A percentile compares a stretch with the other conserved stretches of the same genome.
Evolutionary conservation across 2,797 vertebrate species (phyloP).

Genomic region (Dromococcyx pavoninus): DNA sequence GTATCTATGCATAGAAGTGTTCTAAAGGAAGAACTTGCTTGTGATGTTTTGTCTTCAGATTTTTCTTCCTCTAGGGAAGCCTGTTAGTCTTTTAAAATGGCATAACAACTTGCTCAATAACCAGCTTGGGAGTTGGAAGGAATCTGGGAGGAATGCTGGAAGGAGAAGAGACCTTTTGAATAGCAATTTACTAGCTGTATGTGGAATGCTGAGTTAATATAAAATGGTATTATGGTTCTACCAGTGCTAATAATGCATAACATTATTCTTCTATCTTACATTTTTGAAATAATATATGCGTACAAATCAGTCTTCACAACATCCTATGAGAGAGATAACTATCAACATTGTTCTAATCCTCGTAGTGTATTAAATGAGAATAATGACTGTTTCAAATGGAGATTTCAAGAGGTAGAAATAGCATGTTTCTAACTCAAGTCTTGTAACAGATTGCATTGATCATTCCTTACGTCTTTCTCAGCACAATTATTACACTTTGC

Average conservation of each 20-base stretch:
- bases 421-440: background rate
- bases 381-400: background rate
- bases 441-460: background rate
- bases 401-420: background rate
- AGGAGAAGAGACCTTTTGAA: conserved; percentile 17
- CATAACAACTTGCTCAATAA: conserved; percentile 30
- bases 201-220: conserved; percentile 4
- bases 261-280: conserved; percentile 21
- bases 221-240: background rate
- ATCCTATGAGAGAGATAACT: conserved; percentile 14
- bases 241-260: conserved; percentile 12
- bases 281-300: background rate
- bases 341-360: conserved; percentile 15
- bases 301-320: background rate
- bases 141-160: background rate
- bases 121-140: background rate
- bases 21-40: conserved; percentile 1
- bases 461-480: background rate
- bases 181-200: background rate
- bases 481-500: background rate
- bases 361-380: background rate
- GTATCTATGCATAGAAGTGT: background rate
- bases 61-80: background rate
- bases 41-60: conserved; percentile 22
- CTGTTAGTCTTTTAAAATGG: conserved; percentile 42